Percentiles rank a stretch among this genome's conserved stretches.
Evolutionary conservation across 2,797 vertebrate genomes (phyloP).

Genomic region (Cirrhinus molitorella): DNA sequence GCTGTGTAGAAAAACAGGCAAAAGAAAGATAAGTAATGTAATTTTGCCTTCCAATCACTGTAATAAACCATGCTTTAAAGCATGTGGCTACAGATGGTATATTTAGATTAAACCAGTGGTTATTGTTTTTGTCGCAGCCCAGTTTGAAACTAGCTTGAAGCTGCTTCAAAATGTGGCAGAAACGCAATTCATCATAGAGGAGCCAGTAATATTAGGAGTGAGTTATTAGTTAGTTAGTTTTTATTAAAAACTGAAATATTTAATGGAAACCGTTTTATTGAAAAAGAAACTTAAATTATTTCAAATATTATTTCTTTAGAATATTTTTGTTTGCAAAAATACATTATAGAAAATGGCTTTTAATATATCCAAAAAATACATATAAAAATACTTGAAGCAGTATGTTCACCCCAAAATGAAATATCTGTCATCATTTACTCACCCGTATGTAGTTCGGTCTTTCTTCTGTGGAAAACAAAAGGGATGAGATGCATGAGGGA

Average conservation of each 20-base stretch:
- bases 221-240: neutral
- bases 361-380: neutral
- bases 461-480: constrained; percentile 19
- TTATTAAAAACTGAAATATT: neutral
- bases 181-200: constrained; percentile 8
- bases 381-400: neutral
- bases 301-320: neutral
- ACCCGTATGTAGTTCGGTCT: constrained; percentile 1
- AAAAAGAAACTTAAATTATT: constrained; percentile 1
- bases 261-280: neutral
- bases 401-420: constrained; percentile 12
- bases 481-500: neutral
- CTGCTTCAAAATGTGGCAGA: neutral
- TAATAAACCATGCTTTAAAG: neutral
- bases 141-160: neutral
- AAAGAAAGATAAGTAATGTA: neutral
- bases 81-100: neutral
- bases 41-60: neutral
- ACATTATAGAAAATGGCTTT: neutral
- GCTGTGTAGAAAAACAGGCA: neutral
- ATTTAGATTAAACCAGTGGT: neutral
- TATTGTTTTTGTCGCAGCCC: neutral
- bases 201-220: neutral
- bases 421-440: neutral
- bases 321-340: neutral